Percentiles rank a stretch among this genome's conserved stretches.
Conservation (phyloP, 2,797 vertebrate genomes). For the Pseudomugil tenellus region DNA sequence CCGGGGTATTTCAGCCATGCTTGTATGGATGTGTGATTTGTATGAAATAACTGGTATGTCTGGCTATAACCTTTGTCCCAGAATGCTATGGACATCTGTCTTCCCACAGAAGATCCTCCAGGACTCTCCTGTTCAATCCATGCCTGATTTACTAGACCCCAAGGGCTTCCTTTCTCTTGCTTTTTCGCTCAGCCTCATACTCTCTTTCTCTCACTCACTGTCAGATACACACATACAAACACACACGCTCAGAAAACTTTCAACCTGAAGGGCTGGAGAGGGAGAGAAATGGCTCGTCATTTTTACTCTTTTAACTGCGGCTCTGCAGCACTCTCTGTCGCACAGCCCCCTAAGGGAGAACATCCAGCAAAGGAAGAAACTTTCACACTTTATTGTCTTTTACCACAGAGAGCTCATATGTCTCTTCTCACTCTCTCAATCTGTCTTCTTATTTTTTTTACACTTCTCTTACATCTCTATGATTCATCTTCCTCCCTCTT, state of each 20-base stretch:
- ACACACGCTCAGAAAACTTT: conserved; percentile 42
- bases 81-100: conserved; percentile 78
- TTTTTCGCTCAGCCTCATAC: conserved; percentile 34
- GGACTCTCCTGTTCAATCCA: conserved; percentile 63
- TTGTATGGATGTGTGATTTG: conserved; percentile 36
- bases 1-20: conserved; percentile 49
- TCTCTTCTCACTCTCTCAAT: conserved; percentile 57
- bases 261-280: conserved; percentile 66
- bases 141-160: conserved; percentile 77
- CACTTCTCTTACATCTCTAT: conserved; percentile 59
- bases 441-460: conserved; percentile 42
- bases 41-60: conserved; percentile 61
- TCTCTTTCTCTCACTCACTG: conserved; percentile 27
- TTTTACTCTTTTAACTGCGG: conserved; percentile 73
- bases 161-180: conserved; percentile 55
- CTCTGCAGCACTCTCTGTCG: conserved; percentile 70
- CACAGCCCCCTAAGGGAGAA: conserved; percentile 65
- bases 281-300: conserved; percentile 77
- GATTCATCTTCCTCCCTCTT: conserved; percentile 50
- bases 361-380: conserved; percentile 76
- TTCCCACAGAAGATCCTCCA: conserved; percentile 67
- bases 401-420: conserved; percentile 73
- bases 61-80: conserved; percentile 66
- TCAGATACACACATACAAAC: conserved; percentile 23
- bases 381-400: conserved; percentile 79